phyloP scores from a whole-genome alignment of 2,113 vertebrate species.

The Centropus bengalensis region DNA sequence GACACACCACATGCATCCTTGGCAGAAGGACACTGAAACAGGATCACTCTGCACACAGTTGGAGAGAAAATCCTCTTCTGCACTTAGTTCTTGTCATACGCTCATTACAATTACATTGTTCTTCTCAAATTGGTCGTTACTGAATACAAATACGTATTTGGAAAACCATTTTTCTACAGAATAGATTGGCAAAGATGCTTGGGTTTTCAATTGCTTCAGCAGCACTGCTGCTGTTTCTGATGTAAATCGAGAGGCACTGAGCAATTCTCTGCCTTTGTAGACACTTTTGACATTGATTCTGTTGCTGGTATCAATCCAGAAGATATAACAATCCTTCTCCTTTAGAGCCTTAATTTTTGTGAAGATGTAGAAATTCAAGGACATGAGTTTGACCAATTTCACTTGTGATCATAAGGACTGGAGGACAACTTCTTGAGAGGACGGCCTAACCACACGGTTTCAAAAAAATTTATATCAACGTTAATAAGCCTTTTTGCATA shows the following conservation, averaged over 20 bases:
- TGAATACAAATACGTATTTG: background rate
- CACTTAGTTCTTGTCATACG: background rate
- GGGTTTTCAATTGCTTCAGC: background rate
- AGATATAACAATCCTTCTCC: background rate
- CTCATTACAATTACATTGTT: background rate
- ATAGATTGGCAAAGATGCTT: background rate
- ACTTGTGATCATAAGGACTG: background rate
- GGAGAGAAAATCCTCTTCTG: background rate
- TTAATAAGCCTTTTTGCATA: background rate
- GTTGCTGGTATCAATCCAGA: background rate
- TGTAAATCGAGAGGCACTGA: background rate
- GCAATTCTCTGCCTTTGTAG: background rate
- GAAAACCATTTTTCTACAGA: background rate
- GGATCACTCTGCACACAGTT: background rate
- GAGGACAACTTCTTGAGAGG: background rate
- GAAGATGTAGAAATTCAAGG: background rate
- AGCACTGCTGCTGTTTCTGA: background rate
- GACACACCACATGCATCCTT: background rate
- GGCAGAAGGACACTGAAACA: background rate
- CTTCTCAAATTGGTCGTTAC: background rate
- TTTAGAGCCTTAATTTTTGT: background rate
- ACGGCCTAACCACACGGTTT: background rate
- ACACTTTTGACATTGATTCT: background rate
- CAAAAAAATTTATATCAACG: background rate
- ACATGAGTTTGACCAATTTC: background rate